These are phyloP conservation scores for Tetragonula clypearis DNA, from an alignment of 1,140 invertebrate species.

Conservation along the genomic window DNA sequence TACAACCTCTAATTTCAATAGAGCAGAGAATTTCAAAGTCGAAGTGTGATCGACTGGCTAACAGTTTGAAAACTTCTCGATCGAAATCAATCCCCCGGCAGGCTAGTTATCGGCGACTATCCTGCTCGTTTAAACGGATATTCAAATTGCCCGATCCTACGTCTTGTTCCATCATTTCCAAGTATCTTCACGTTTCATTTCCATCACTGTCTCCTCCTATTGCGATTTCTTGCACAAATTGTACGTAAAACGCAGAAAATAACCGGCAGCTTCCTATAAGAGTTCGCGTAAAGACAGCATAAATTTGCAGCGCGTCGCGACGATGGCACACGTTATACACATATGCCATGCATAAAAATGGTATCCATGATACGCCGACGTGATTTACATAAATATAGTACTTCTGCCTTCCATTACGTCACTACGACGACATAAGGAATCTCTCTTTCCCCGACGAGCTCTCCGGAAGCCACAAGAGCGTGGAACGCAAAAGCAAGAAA, in stretches of 20 bases:
- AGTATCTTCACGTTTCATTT: slow-evolving; percentile 8
- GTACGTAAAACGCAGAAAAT: slow-evolving; percentile 14
- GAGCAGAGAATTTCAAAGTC: background rate
- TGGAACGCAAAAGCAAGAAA: no score
- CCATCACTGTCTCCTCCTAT: slow-evolving; percentile 1
- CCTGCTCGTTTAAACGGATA: background rate
- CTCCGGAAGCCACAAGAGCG: slow-evolving; percentile 26
- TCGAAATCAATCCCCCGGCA: background rate
- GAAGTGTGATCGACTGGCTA: background rate
- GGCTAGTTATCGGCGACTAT: background rate
- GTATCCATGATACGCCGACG: slow-evolving; percentile 34
- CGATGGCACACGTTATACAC: slow-evolving; percentile 32
- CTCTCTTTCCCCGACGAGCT: background rate
- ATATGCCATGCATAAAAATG: slow-evolving; percentile 37
- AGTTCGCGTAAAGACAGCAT: slow-evolving; percentile 36
- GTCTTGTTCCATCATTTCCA: background rate
- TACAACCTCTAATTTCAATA: background rate
- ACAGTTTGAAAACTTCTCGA: background rate
- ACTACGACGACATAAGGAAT: slow-evolving; percentile 34
- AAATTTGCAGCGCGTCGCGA: slow-evolving; percentile 34
- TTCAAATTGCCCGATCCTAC: background rate
- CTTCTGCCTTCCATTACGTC: slow-evolving; percentile 24
- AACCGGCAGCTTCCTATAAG: slow-evolving; percentile 32
- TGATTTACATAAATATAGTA: slow-evolving; percentile 50
- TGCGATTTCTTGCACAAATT: slow-evolving; percentile 20